These are phyloP conservation scores for Rhagophthalmus giganteus DNA, from an alignment of 2,888 invertebrate genomes.

Conservation along the genomic window DNA sequence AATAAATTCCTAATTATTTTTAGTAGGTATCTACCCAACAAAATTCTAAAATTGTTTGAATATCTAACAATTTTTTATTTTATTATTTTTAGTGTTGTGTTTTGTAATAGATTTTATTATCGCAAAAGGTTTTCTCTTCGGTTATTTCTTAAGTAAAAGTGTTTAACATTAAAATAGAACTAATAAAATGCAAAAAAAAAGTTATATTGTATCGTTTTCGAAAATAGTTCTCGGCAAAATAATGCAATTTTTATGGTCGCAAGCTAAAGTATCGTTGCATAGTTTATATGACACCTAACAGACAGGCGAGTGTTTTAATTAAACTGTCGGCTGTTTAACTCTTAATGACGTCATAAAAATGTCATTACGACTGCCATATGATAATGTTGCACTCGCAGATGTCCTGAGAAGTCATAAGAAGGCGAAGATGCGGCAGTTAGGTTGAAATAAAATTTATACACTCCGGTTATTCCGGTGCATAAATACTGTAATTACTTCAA, in stretches of 20 bases:
- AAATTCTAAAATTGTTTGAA: no score
- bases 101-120: no score
- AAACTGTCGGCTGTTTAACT: constrained; percentile 40
- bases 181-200: no score
- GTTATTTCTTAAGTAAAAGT: no score
- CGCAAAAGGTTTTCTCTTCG: no score
- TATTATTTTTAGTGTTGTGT: no score
- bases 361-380: constrained; percentile 37
- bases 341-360: constrained; percentile 42
- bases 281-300: constrained; percentile 34
- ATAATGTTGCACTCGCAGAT: constrained; percentile 35
- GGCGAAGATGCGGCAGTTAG: constrained; percentile 25
- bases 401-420: constrained; percentile 26
- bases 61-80: no score
- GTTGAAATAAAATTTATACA: constrained; percentile 22
- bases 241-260: constrained; percentile 19
- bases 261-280: constrained; percentile 23
- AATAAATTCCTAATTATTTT: no score
- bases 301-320: constrained; percentile 38
- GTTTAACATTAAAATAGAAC: no score
- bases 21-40: no score
- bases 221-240: no score
- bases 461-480: background rate
- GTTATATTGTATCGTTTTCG: no score
- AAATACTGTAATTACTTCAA: background rate